A percentile compares a stretch with the other conserved stretches of the same genome.
Evolutionary conservation across 2,888 invertebrate genomes (phyloP).

Genomic region (Tachystola acroxantha): DNA sequence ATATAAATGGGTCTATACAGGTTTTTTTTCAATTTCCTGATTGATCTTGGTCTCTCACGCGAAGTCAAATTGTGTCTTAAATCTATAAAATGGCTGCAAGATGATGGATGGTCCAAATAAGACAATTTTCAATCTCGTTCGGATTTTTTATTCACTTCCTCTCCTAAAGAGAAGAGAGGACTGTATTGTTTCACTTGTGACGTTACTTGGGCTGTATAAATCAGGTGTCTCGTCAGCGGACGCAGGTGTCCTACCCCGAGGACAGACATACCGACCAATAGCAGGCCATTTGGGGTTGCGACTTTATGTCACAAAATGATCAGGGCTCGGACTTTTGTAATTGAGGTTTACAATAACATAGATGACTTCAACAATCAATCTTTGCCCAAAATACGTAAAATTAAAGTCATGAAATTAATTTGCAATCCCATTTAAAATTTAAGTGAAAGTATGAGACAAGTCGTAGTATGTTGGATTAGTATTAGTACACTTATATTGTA

Average conservation of each 20-base stretch:
- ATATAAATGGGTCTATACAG: too few species aligned
- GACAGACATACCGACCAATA: conserved; percentile 3
- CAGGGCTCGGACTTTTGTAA: too few species aligned
- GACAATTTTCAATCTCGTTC: conserved; percentile 37
- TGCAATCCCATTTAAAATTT: too few species aligned
- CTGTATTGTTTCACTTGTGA: conserved; percentile 40
- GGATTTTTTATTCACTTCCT: conserved; percentile 27
- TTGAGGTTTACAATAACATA: too few species aligned
- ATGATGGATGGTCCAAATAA: conserved; percentile 45
- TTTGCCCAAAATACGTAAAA: too few species aligned
- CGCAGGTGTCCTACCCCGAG: conserved; percentile 49
- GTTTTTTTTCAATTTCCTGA: too few species aligned
- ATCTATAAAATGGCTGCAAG: not conserved
- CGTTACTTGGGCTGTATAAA: conserved; percentile 48
- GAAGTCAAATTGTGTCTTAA: not conserved
- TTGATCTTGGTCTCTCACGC: not conserved
- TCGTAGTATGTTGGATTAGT: too few species aligned
- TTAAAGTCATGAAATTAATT: too few species aligned
- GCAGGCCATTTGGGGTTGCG: not conserved
- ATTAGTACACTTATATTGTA: too few species aligned
- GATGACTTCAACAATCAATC: too few species aligned
- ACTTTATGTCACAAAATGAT: not conserved
- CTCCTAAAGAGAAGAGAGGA: conserved; percentile 16
- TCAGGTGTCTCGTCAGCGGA: conserved; percentile 62
- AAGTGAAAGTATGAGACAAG: too few species aligned